Evolutionary conservation across 2,113 vertebrate species (phyloP).

Genomic region (Artemisiospiza belli): DNA sequence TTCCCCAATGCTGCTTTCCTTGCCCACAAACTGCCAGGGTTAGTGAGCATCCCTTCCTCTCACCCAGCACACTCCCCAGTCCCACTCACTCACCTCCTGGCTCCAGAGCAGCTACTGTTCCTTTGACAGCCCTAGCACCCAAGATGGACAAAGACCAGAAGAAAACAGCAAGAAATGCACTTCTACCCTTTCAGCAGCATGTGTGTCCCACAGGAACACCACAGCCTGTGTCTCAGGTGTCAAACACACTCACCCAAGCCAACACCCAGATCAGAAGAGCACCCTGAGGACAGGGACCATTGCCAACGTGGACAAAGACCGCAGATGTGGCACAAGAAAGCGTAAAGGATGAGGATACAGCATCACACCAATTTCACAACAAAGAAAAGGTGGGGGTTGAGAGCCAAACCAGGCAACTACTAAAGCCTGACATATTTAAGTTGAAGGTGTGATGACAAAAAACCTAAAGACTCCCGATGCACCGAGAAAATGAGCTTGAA

Average conservation of each 20-base stretch:
- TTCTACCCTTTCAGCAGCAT: background rate
- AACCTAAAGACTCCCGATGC: background rate
- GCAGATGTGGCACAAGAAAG: background rate
- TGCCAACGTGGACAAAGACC: accelerated
- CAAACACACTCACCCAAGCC: background rate
- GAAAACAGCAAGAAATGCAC: background rate
- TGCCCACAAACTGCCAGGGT: background rate
- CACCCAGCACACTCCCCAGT: background rate
- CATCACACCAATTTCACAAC: background rate
- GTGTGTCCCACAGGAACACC: background rate
- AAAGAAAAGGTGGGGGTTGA: background rate
- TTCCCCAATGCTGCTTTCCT: background rate
- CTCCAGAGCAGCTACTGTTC: background rate
- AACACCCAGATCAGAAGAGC: background rate
- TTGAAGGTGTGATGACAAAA: background rate
- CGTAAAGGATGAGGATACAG: background rate
- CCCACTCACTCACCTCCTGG: background rate
- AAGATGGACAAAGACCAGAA: background rate
- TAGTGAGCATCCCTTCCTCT: background rate
- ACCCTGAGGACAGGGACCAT: background rate
- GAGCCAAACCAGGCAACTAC: background rate
- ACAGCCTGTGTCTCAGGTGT: background rate
- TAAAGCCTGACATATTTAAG: background rate
- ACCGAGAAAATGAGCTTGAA: conserved; percentile 8
- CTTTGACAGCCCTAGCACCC: background rate